Evolutionary conservation across 2,797 vertebrate species (phyloP).

Genomic region (Sebastes matsubarae): DNA sequence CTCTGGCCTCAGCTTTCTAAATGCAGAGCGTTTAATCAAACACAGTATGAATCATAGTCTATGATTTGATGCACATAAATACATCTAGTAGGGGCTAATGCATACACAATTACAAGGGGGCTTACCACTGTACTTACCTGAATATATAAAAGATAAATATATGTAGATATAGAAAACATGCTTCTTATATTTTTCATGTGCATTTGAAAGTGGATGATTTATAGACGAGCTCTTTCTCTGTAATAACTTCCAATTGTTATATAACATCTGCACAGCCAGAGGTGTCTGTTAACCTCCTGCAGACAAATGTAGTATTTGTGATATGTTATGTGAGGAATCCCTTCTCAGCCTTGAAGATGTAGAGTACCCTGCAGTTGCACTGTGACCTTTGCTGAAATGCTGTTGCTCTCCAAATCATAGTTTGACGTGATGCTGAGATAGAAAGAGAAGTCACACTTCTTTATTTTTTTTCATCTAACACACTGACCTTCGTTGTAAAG

Average conservation of each 20-base stretch:
- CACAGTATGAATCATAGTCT: background rate
- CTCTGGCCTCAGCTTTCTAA: constrained; percentile 6
- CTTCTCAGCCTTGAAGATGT: background rate
- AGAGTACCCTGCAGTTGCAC: background rate
- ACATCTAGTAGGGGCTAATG: background rate
- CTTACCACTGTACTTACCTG: background rate
- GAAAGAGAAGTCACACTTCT: background rate
- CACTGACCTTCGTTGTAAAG: background rate
- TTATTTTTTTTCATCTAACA: background rate
- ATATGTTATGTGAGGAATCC: background rate
- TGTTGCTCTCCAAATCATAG: background rate
- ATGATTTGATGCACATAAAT: constrained; percentile 10
- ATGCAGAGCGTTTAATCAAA: constrained; percentile 26
- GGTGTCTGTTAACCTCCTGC: background rate
- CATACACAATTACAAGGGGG: background rate
- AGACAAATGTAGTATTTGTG: background rate
- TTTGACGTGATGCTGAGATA: background rate
- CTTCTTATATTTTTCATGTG: background rate
- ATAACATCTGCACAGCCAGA: background rate
- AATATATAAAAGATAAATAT: background rate
- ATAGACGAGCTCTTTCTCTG: background rate
- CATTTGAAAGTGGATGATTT: background rate
- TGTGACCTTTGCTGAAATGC: background rate
- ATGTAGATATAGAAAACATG: background rate
- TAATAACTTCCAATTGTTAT: background rate